Conservation (phyloP, 2,113 vertebrate species). For the Probosciger aterrimus region DNA sequence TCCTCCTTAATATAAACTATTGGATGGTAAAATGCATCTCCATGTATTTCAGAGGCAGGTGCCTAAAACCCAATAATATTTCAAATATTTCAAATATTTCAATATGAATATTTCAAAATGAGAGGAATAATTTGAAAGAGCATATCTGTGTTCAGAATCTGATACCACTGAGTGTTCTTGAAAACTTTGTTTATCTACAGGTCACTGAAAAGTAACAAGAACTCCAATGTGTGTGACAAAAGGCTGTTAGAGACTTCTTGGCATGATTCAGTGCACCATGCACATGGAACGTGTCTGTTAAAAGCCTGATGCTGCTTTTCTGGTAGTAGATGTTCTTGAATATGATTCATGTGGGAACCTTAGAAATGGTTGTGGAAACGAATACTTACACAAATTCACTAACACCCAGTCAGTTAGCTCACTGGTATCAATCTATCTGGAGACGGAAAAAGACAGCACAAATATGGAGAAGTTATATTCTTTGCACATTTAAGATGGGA, state of each 20-base stretch:
- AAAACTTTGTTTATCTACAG: not conserved
- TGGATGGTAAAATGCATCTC: not conserved
- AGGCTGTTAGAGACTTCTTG: not conserved
- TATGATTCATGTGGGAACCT: not conserved
- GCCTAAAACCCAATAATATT: not conserved
- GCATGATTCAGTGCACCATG: not conserved
- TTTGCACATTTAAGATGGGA: not conserved
- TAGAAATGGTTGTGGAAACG: not conserved
- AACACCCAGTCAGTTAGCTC: not conserved
- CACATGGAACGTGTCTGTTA: not conserved
- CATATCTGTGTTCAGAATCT: not conserved
- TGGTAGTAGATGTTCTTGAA: not conserved
- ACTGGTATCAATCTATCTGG: not conserved
- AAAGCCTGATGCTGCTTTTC: not conserved
- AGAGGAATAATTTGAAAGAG: not conserved
- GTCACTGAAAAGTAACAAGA: not conserved
- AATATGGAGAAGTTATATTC: not conserved
- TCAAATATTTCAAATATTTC: too few species aligned
- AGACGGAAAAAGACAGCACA: not conserved
- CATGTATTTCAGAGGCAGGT: not conserved
- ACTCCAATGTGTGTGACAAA: not conserved
- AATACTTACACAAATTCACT: not conserved
- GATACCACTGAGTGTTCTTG: not conserved
- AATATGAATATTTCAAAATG: not conserved
- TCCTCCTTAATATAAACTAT: not conserved